phyloP scores from a whole-genome alignment of 2,888 invertebrate genomes.

The Notodonta ziczac region DNA sequence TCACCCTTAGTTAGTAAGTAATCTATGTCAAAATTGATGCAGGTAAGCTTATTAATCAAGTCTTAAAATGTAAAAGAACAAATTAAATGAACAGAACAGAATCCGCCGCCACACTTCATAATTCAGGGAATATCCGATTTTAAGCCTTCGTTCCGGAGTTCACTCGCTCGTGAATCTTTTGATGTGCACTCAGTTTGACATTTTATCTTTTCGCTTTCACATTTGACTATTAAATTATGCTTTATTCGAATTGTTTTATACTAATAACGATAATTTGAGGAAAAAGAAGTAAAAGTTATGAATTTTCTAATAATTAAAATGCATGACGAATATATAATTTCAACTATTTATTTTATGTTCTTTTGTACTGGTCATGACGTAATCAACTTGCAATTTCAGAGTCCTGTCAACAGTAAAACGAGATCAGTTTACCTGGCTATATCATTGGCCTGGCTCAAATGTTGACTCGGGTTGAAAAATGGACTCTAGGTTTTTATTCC shows the following conservation, averaged over 20 bases:
- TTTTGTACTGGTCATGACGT: neutral
- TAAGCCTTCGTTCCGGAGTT: slow-evolving; percentile 1
- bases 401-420: slow-evolving; percentile 14
- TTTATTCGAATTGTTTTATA: neutral
- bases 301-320: too few species aligned
- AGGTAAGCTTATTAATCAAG: too few species aligned
- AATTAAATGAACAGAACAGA: neutral
- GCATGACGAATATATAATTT: too few species aligned
- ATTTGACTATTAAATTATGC: neutral
- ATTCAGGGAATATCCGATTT: slow-evolving; percentile 3
- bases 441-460: slow-evolving; percentile 12
- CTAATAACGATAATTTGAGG: neutral
- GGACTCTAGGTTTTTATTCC: slow-evolving; percentile 5
- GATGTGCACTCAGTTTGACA: slow-evolving; percentile 5
- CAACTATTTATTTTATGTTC: too few species aligned
- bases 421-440: slow-evolving; percentile 15
- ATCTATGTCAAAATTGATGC: too few species aligned
- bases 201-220: neutral
- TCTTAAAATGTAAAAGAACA: neutral
- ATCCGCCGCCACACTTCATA: slow-evolving; percentile 1
- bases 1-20: too few species aligned
- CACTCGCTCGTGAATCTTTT: slow-evolving; percentile 3
- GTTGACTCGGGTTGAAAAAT: slow-evolving; percentile 24
- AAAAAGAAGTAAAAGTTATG: neutral
- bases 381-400: slow-evolving; percentile 10